Evolutionary conservation across 2,888 invertebrate species (phyloP), one percentile per base, ranked within the genome.

Genomic region (Athalia cordata): DNA sequence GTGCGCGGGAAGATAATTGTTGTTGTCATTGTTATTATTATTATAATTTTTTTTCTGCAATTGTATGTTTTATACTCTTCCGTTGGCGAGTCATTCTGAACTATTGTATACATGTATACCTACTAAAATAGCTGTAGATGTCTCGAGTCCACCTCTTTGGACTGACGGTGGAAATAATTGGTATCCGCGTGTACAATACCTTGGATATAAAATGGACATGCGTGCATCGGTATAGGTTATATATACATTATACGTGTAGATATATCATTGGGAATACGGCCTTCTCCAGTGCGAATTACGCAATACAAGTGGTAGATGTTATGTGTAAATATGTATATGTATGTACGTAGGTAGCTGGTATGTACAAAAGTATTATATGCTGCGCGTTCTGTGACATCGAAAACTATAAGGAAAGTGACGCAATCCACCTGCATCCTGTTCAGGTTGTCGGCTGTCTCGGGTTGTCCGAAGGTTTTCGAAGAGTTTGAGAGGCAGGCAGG

Each of bases 401-500:
- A 62, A 75, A 75, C 62, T 75, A n/a, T n/a, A 5, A 45, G 75
- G 62, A 75, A 77, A 77, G 50, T 77, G 61, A 77, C 50, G 62
- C 67, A 70, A 77, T 77, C 57, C 77, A 77, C 77, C 77, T 77
- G 77, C 77, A 70, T 77, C 68, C 77, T 77, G 77, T 77, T 77
- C 70, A 47, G 68, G 9, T 47, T 72, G 43, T 72, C 47, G 13
- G 59, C 75, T 75, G 67, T 75, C 75, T 47, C 8, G 11, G 62
- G 64, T 50, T 52, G 61, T 62, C 62, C 59, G 62, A 75, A 62
- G 75, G 61, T 50, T 75, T 64, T 29, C 15, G 62, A 62, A 8
- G 75, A 64, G 75, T 13, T 64, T 75, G 13, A 29, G 62, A 75
- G 52, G 47, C 65, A 11, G 52, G 43, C 65, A 11, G 80, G 57